Percentiles rank a stretch among this genome's conserved stretches.
phyloP scores from a whole-genome alignment of 2,113 vertebrate genomes.

The Lepus americanus region DNA sequence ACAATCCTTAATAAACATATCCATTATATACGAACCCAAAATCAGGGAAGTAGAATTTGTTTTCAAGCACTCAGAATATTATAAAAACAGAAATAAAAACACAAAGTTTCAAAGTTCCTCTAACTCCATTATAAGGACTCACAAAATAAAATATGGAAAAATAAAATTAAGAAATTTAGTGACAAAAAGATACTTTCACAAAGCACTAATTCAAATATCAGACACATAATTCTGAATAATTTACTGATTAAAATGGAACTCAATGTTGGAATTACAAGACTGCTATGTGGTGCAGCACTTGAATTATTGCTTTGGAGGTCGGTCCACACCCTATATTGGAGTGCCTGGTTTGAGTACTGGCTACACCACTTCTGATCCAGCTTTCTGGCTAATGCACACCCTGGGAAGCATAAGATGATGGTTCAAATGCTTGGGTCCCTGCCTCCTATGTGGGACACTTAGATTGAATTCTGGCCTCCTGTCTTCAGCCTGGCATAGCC shows the following conservation, averaged over 20 bases:
- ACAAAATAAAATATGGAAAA: slow-evolving; percentile 19
- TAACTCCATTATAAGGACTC: neutral
- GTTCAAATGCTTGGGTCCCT: too few species aligned
- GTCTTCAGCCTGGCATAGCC: too few species aligned
- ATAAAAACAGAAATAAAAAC: neutral
- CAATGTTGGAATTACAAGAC: neutral
- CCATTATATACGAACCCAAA: neutral
- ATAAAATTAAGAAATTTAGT: slow-evolving; percentile 30
- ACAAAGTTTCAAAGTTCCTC: slow-evolving; percentile 5
- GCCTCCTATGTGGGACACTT: too few species aligned
- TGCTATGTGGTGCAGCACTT: too few species aligned
- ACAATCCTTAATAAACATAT: neutral
- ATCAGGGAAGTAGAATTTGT: neutral
- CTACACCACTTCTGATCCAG: too few species aligned
- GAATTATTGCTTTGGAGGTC: too few species aligned
- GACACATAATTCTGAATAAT: slow-evolving; percentile 11
- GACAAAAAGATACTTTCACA: neutral
- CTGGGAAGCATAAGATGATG: too few species aligned
- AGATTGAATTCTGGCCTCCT: too few species aligned
- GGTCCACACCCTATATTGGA: too few species aligned
- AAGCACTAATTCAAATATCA: neutral
- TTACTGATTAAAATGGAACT: neutral
- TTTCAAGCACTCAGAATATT: slow-evolving; percentile 1
- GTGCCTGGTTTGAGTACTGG: too few species aligned
- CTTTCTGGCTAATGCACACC: too few species aligned